A percentile compares a stretch with the other conserved stretches of the same genome.
Evolutionary conservation across 2,113 vertebrate species (phyloP).

Genomic region (Cyphomyrus discorhynchus): DNA sequence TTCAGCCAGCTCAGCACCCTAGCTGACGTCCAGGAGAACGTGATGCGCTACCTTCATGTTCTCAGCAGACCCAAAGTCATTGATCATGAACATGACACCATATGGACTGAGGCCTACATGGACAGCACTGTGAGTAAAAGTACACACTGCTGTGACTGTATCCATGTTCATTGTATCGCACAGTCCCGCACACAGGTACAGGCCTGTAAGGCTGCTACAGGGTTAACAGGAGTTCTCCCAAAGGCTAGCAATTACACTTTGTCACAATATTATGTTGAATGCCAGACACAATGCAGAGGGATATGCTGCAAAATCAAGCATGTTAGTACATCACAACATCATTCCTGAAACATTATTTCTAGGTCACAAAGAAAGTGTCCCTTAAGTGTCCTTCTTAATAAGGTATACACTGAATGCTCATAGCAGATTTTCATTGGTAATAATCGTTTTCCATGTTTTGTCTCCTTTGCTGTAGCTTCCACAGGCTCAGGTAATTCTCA

Average conservation of each 20-base stretch:
- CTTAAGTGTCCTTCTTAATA: background rate
- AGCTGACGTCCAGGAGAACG: slow-evolving; percentile 94
- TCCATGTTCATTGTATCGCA: background rate
- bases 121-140: slow-evolving; percentile 85
- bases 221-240: background rate
- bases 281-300: background rate
- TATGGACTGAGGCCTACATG: slow-evolving; percentile 95
- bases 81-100: slow-evolving; percentile 89
- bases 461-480: slow-evolving; percentile 74
- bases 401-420: background rate
- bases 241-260: background rate
- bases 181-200: background rate
- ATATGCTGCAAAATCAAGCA: background rate
- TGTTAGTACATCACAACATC: background rate
- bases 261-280: background rate
- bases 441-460: slow-evolving; percentile 42
- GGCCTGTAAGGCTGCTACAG: background rate
- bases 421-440: background rate
- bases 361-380: background rate
- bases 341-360: background rate
- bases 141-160: background rate
- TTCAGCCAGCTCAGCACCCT: slow-evolving; percentile 95
- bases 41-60: slow-evolving; percentile 95
- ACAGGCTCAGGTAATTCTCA: slow-evolving; percentile 91
- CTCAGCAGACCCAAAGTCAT: slow-evolving; percentile 96